Conservation (phyloP, 2,113 vertebrate species). For the Thryonomys swinderianus region DNA sequence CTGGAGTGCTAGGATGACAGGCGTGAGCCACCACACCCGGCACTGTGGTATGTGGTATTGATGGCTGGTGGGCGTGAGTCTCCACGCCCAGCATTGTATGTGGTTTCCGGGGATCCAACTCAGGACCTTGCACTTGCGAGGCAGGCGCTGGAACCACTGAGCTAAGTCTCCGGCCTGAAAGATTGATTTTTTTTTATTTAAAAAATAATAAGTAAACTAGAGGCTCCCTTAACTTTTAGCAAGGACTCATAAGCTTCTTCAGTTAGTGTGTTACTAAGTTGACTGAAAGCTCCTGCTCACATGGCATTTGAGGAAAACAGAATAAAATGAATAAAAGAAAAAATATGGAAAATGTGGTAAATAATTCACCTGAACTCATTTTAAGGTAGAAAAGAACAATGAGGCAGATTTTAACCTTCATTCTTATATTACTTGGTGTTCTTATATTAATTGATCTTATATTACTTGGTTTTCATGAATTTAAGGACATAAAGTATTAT, state of each 20-base stretch:
- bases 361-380: neutral
- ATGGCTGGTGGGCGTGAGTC: too few species aligned
- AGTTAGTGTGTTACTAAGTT: neutral
- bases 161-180: too few species aligned
- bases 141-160: too few species aligned
- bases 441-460: neutral
- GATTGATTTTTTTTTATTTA: neutral
- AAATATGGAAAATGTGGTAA: neutral
- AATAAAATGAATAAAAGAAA: neutral
- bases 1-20: too few species aligned
- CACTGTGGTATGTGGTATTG: too few species aligned
- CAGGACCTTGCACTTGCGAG: too few species aligned
- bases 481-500: constrained; percentile 27
- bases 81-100: too few species aligned
- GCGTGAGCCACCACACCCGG: too few species aligned
- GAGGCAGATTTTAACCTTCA: neutral
- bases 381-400: neutral
- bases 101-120: too few species aligned
- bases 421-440: neutral
- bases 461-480: neutral
- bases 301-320: constrained; percentile 7
- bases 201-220: neutral
- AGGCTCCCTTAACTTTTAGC: neutral
- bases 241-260: neutral
- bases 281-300: neutral